A percentile compares a stretch with the other conserved stretches of the same genome.
Evolutionary conservation across 1,140 invertebrate species (phyloP).

Genomic region (Oedothorax gibbosus): DNA sequence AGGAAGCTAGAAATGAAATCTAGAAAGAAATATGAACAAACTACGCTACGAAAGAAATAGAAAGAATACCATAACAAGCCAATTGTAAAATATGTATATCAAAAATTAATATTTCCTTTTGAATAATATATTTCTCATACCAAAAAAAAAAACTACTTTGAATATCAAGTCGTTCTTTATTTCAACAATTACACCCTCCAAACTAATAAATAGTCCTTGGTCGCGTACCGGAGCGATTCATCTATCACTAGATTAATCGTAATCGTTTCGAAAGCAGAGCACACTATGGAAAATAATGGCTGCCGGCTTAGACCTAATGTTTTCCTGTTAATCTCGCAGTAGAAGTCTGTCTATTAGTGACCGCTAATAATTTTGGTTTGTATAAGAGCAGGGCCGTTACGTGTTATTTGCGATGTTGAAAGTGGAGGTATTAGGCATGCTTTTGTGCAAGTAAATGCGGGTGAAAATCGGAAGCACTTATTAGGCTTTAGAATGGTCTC

Average conservation of each 20-base stretch:
- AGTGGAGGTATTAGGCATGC: background rate
- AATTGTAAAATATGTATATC: too few relatives aligned
- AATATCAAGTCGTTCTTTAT: too few relatives aligned
- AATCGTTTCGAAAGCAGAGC: slow-evolving; percentile 24
- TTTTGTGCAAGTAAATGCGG: too few relatives aligned
- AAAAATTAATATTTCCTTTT: too few relatives aligned
- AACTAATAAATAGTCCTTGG: slow-evolving; percentile 35
- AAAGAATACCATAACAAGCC: too few relatives aligned
- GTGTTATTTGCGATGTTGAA: slow-evolving; percentile 19
- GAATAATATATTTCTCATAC: too few relatives aligned
- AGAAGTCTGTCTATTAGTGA: slow-evolving; percentile 22
- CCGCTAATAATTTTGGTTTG: slow-evolving; percentile 35
- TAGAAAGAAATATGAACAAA: too few relatives aligned
- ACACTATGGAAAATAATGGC: slow-evolving; percentile 33
- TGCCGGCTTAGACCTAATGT: slow-evolving; percentile 26
- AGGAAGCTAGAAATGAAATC: too few relatives aligned
- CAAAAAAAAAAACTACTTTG: too few relatives aligned
- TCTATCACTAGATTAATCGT: slow-evolving; percentile 36
- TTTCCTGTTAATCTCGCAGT: slow-evolving; percentile 38
- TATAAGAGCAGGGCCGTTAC: slow-evolving; percentile 1
- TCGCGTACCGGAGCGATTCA: slow-evolving; percentile 14
- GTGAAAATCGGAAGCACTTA: too few relatives aligned
- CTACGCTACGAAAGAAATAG: too few relatives aligned
- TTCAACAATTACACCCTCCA: background rate
- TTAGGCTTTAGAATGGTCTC: background rate